These are phyloP conservation scores for Pelobates fuscus DNA, from an alignment of 2,113 vertebrate genomes.

Conservation along the genomic window DNA sequence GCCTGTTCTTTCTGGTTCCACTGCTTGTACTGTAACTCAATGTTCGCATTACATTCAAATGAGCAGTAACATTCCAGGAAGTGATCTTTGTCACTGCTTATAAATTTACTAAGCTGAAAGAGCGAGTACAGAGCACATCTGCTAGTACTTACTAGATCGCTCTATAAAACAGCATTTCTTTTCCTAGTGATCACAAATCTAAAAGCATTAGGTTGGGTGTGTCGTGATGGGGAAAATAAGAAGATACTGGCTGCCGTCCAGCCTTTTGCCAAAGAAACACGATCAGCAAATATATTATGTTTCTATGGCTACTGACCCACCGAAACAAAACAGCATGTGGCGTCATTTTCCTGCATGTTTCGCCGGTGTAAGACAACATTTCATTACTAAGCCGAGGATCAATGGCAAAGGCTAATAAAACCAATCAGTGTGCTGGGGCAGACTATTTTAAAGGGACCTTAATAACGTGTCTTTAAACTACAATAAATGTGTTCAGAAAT, in stretches of 20 bases:
- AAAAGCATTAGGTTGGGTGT: conserved; percentile 44
- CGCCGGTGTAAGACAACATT: no score
- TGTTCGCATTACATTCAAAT: conserved; percentile 18
- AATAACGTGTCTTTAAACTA: no score
- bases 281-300: conserved; percentile 54
- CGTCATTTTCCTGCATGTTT: conserved; percentile 1
- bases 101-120: conserved; percentile 19
- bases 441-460: no score
- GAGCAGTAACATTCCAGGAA: conserved; percentile 34
- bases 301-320: conserved; percentile 48
- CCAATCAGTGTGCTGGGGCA: no score
- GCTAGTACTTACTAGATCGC: conserved; percentile 40
- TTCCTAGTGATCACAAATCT: conserved; percentile 16
- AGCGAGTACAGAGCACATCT: conserved; percentile 50
- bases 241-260: conserved; percentile 40
- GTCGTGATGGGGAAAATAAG: conserved; percentile 19
- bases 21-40: conserved; percentile 16
- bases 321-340: conserved; percentile 43
- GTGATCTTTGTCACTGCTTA: conserved; percentile 37
- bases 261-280: conserved; percentile 48
- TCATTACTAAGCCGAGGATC: no score
- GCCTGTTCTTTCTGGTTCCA: not conserved
- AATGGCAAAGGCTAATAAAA: no score
- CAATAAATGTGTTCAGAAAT: no score
- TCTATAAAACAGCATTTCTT: not conserved